phyloP scores from a whole-genome alignment of 35 echinoderm and acorn worm species.

The Apostichopus japonicus region DNA sequence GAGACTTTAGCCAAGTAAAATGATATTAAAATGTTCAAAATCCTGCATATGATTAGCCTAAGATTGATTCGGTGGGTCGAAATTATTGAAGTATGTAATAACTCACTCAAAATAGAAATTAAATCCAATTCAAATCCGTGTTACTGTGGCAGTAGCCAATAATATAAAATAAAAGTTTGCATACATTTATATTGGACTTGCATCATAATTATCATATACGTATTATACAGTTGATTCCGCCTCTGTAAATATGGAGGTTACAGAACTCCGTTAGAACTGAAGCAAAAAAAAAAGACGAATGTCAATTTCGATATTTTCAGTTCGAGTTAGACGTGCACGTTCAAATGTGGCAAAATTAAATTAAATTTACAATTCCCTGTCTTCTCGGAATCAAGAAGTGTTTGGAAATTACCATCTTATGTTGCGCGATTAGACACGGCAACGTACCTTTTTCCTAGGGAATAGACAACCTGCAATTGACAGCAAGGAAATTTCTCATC shows the following conservation, averaged over 20 bases:
- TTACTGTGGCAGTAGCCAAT: too few species aligned
- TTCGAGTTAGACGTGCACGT: neutral
- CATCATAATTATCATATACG: too few species aligned
- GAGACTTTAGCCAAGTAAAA: too few species aligned
- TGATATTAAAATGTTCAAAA: too few species aligned
- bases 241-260: neutral
- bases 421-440: neutral
- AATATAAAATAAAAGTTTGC: too few species aligned
- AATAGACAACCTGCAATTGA: neutral
- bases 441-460: neutral
- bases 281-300: neutral
- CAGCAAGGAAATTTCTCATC: neutral
- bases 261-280: neutral
- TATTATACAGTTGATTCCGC: too few species aligned
- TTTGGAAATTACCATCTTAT: neutral
- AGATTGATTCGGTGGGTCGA: too few species aligned
- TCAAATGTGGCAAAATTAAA: slow-evolving; percentile 7
- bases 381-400: neutral
- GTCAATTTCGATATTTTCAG: neutral
- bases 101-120: too few species aligned
- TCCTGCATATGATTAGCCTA: too few species aligned
- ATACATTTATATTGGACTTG: too few species aligned
- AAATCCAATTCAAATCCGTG: too few species aligned
- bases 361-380: slow-evolving; percentile 7
- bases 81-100: too few species aligned